Evolutionary conservation across 2,888 invertebrate genomes (phyloP).

Genomic region (Pristionchus arcanus): DNA sequence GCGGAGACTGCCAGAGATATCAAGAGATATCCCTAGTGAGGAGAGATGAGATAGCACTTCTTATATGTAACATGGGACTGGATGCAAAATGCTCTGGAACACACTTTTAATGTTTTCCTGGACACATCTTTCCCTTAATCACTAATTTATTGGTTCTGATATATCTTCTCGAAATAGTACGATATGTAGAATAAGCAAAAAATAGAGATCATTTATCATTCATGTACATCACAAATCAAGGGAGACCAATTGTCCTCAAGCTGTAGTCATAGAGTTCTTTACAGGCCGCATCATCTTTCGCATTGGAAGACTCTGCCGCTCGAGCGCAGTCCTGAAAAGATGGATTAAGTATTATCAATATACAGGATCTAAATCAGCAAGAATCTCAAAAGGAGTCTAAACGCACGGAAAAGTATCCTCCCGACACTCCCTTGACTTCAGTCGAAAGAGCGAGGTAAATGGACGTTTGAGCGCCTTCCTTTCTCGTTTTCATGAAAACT

Average conservation of each 20-base stretch:
- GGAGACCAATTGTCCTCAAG: not conserved
- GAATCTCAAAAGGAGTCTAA: not conserved
- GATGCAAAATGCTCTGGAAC: too few relatives aligned
- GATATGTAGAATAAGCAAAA: too few relatives aligned
- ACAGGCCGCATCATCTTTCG: not conserved
- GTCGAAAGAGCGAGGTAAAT: conserved; percentile 88
- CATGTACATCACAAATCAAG: not conserved
- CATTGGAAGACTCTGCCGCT: not conserved
- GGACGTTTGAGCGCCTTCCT: conserved; percentile 88
- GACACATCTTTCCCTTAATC: too few relatives aligned
- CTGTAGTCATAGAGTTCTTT: conserved; percentile 1
- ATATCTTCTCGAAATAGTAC: too few relatives aligned
- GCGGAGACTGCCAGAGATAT: too few relatives aligned
- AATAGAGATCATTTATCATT: not conserved
- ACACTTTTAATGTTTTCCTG: too few relatives aligned
- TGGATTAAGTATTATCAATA: too few relatives aligned
- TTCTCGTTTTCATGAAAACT: conserved; percentile 84
- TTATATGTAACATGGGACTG: too few relatives aligned
- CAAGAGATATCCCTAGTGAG: too few relatives aligned
- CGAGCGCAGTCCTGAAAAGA: not conserved
- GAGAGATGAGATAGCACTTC: too few relatives aligned
- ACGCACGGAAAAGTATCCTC: conserved; percentile 85
- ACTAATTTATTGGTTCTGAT: too few relatives aligned
- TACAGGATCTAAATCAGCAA: too few relatives aligned
- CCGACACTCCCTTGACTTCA: conserved; percentile 87